These are phyloP conservation scores for Odontomyia ornata DNA, from an alignment of 2,888 invertebrate species.

Conservation along the genomic window DNA sequence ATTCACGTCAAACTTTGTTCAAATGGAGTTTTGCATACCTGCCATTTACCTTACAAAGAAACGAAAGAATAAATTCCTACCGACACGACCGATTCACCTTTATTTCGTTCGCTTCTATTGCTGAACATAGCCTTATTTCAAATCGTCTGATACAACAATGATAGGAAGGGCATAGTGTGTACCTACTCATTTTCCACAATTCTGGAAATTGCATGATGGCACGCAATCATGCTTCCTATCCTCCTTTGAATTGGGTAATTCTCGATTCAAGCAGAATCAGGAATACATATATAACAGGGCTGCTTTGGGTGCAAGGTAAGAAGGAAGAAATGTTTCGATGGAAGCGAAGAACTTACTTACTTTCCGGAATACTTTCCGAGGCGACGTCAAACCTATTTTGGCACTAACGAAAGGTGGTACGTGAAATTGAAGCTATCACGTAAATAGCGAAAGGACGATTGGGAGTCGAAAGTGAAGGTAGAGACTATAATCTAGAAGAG, in stretches of 20 bases:
- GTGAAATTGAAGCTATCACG: not conserved
- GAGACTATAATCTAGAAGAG: too few species aligned
- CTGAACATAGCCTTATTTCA: too few species aligned
- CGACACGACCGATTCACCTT: too few species aligned
- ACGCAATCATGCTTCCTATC: constrained; percentile 55
- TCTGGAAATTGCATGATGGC: constrained; percentile 62
- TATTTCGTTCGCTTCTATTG: too few species aligned
- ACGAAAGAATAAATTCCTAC: too few species aligned
- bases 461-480: too few species aligned
- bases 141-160: too few species aligned
- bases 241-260: constrained; percentile 45
- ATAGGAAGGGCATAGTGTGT: not conserved
- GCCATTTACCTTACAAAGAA: too few species aligned
- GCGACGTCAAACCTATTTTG: not conserved
- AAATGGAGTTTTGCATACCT: too few species aligned
- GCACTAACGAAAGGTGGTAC: not conserved
- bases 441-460: not conserved
- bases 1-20: too few species aligned
- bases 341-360: not conserved
- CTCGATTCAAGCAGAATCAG: constrained; percentile 4
- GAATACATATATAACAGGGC: not conserved
- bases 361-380: not conserved
- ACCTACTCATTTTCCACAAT: constrained; percentile 28
- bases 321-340: not conserved
- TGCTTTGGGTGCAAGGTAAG: not conserved